Evolutionary conservation across 2,888 invertebrate genomes (phyloP).

Genomic region (Spilarctia lutea): DNA sequence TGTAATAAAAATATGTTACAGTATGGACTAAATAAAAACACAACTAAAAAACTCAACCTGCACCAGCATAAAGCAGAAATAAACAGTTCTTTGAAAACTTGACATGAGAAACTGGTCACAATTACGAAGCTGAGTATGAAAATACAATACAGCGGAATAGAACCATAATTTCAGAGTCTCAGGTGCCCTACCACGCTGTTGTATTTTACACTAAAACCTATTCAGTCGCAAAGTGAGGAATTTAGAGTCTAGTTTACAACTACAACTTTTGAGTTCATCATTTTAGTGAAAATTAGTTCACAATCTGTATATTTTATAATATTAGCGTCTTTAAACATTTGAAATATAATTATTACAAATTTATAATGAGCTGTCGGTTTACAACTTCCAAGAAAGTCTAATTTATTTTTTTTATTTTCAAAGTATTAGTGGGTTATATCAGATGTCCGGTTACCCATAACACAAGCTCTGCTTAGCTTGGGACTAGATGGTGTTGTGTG

Average conservation of each 20-base stretch:
- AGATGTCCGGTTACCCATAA: too few species aligned
- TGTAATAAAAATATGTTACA: not conserved
- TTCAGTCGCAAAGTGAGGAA: constrained; percentile 60
- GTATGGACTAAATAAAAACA: not conserved
- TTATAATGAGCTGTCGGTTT: constrained; percentile 32
- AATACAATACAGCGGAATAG: constrained; percentile 45
- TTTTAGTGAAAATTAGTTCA: constrained; percentile 54
- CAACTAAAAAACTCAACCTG: not conserved
- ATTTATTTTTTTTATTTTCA: not conserved
- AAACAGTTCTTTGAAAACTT: constrained; percentile 22
- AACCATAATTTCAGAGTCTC: constrained; percentile 55
- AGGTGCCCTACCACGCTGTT: constrained; percentile 52
- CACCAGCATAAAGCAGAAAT: constrained; percentile 25
- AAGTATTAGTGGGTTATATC: too few species aligned
- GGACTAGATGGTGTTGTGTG: too few species aligned
- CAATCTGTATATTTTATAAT: constrained; percentile 42
- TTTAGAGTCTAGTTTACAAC: constrained; percentile 56
- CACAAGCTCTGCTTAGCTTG: too few species aligned
- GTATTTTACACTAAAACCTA: constrained; percentile 52
- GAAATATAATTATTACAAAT: constrained; percentile 29
- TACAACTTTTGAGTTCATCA: constrained; percentile 55
- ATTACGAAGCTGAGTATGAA: constrained; percentile 39
- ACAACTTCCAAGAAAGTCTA: constrained; percentile 22
- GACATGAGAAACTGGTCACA: constrained; percentile 29
- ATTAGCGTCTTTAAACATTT: constrained; percentile 30